Percentiles rank a stretch among this genome's conserved stretches.
Conservation (phyloP, 2,888 invertebrate species). For the Ichneumoninae sp. region DNA sequence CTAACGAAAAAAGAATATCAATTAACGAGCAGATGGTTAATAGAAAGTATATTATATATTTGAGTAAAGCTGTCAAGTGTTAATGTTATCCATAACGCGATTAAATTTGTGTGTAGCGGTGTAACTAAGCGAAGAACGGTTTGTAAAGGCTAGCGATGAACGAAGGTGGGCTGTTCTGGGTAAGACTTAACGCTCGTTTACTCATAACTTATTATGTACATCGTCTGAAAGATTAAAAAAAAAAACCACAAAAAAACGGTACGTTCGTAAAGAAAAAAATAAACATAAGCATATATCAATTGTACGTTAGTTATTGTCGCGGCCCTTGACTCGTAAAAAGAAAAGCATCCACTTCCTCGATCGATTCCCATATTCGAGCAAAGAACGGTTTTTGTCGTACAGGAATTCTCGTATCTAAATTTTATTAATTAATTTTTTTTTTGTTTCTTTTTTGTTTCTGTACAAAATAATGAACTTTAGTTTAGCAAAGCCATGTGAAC, state of each 20-base stretch:
- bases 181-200: conserved; percentile 83
- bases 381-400: too few species aligned
- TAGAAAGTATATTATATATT: conserved; percentile 83
- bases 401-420: background rate
- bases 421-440: conserved; percentile 1
- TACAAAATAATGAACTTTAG: background rate
- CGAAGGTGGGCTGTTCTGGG: conserved; percentile 76
- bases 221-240: conserved; percentile 78
- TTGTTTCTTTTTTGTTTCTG: background rate
- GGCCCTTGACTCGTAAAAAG: conserved; percentile 5
- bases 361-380: background rate
- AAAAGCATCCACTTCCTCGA: background rate
- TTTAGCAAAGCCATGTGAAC: background rate
- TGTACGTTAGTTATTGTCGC: conserved; percentile 70
- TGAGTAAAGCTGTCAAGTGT: conserved; percentile 81
- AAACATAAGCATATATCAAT: conserved; percentile 83
- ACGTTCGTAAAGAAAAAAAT: conserved; percentile 83
- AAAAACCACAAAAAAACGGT: conserved; percentile 75
- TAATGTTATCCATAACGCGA: conserved; percentile 78
- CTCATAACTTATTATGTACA: conserved; percentile 84
- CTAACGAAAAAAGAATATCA: conserved; percentile 73
- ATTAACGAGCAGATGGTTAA: conserved; percentile 79
- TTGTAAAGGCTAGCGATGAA: conserved; percentile 68
- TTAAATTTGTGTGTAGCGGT: conserved; percentile 74
- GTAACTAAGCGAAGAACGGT: conserved; percentile 63